Evolutionary conservation across 2,113 vertebrate genomes (phyloP).

Genomic region (Lasiurus borealis): DNA sequence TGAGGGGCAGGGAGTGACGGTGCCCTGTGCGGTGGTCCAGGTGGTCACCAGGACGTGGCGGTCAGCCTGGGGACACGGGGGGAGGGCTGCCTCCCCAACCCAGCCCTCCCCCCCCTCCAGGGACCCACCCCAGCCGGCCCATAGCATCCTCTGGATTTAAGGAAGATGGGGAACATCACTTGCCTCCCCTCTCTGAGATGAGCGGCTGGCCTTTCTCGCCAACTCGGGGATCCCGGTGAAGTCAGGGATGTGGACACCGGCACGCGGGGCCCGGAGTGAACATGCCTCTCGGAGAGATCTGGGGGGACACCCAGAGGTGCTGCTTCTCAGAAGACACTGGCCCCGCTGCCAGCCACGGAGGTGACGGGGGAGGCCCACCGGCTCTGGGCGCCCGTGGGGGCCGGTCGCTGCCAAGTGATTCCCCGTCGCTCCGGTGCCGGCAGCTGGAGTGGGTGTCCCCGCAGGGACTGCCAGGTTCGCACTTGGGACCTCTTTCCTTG

Average conservation of each 20-base stretch:
- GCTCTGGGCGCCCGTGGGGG: too few relatives aligned
- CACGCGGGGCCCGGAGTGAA: neutral
- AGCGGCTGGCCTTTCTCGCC: neutral
- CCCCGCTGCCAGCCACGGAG: neutral
- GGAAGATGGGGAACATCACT: neutral
- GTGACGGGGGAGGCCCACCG: fast-evolving
- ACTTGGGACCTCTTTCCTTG: neutral
- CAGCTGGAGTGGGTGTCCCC: neutral
- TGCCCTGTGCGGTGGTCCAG: neutral
- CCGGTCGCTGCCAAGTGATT: fast-evolving
- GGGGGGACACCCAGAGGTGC: too few relatives aligned
- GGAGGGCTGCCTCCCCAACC: too few relatives aligned
- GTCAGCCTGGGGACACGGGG: fast-evolving
- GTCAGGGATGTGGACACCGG: fast-evolving
- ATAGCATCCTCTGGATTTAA: neutral
- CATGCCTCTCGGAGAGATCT: neutral
- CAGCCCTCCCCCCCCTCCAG: too few relatives aligned
- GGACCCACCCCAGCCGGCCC: too few relatives aligned
- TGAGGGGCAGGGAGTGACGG: neutral
- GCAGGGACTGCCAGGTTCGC: neutral
- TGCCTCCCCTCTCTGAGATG: fast-evolving
- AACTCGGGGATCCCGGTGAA: neutral
- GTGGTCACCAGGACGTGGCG: neutral
- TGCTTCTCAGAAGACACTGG: neutral
- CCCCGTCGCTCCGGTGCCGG: fast-evolving